These are phyloP conservation scores for Caenorhabditis drosophilae DNA, from an alignment of 2,888 invertebrate species.

Conservation along the genomic window DNA sequence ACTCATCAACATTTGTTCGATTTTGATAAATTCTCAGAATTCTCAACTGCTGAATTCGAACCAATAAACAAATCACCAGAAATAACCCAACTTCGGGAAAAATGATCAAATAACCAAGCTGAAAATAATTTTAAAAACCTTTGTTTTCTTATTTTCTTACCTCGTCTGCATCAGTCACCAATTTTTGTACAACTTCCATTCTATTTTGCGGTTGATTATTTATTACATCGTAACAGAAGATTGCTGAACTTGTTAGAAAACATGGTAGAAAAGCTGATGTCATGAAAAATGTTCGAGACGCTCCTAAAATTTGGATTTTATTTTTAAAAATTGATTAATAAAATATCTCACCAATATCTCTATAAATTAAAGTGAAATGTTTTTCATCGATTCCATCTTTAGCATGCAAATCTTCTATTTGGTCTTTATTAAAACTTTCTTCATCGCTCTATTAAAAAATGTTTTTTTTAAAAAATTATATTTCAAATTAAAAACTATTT, in stretches of 20 bases:
- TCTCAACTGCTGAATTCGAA: constrained; percentile 38
- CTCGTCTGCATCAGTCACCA: constrained; percentile 44
- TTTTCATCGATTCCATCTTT: constrained; percentile 34
- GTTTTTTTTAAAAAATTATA: neutral
- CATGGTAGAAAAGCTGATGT: constrained; percentile 41
- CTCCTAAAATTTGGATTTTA: constrained; percentile 23
- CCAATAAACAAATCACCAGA: constrained; percentile 20
- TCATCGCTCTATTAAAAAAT: constrained; percentile 40
- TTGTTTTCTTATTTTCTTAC: constrained; percentile 7
- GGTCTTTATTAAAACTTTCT: constrained; percentile 42
- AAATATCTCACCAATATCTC: constrained; percentile 34
- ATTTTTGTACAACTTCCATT: constrained; percentile 25
- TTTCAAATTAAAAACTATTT: constrained; percentile 2
- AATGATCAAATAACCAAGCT: constrained; percentile 27
- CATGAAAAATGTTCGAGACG: constrained; percentile 44
- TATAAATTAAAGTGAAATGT: constrained; percentile 48
- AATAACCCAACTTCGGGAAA: constrained; percentile 31
- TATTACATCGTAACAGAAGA: constrained; percentile 31
- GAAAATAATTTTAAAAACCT: constrained; percentile 3
- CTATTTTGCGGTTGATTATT: constrained; percentile 31
- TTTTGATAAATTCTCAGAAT: constrained; percentile 47
- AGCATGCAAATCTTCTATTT: constrained; percentile 35
- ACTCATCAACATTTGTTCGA: constrained; percentile 35
- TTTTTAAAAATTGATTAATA: neutral
- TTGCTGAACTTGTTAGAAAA: constrained; percentile 25